Conservation (phyloP, 2,888 invertebrate species). For the Bombylius discolor region DNA sequence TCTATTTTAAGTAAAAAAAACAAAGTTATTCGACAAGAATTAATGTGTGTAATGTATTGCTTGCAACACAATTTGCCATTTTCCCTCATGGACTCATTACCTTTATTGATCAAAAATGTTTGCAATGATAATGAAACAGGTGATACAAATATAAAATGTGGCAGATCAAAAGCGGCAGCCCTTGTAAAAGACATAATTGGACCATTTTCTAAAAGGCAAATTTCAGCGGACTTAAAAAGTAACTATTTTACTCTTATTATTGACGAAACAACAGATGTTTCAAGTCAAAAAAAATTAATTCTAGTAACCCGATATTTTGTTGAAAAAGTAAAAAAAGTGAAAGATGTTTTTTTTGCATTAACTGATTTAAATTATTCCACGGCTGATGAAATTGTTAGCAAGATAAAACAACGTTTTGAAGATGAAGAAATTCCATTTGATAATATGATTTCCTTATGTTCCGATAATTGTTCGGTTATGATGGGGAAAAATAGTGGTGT, state of each 20-base stretch:
- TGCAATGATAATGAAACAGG: background rate
- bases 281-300: too few species aligned
- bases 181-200: background rate
- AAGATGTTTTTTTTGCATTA: too few species aligned
- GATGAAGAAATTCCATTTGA: background rate
- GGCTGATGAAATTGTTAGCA: too few species aligned
- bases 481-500: too few species aligned
- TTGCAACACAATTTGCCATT: background rate
- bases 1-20: too few species aligned
- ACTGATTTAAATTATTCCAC: too few species aligned
- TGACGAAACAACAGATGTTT: background rate
- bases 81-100: background rate
- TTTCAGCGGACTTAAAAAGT: background rate
- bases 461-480: background rate
- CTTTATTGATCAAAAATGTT: background rate
- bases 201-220: background rate
- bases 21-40: too few species aligned
- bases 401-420: background rate
- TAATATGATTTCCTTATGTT: too few species aligned
- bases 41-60: background rate
- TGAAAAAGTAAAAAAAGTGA: too few species aligned
- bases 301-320: too few species aligned
- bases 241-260: background rate
- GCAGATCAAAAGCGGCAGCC: background rate
- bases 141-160: background rate